Evolutionary conservation across 1,140 invertebrate genomes (phyloP).

Genomic region (Microvelia longipes): DNA sequence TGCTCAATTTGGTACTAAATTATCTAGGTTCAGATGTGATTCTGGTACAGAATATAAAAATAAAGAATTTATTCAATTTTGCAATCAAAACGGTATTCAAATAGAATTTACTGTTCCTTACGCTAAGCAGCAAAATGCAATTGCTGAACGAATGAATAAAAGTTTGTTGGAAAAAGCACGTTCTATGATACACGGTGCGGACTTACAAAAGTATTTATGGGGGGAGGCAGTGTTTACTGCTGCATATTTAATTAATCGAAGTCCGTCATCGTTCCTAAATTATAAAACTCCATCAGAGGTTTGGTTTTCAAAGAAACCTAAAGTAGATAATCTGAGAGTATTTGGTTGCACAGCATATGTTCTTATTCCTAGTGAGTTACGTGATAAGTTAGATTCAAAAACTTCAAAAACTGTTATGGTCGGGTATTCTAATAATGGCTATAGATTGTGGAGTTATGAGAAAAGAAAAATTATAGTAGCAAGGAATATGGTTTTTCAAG

Average conservation of each 20-base stretch:
- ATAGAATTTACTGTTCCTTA: not conserved
- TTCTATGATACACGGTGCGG: not conserved
- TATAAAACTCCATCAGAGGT: not conserved
- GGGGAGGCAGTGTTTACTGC: not conserved
- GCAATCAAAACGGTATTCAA: not conserved
- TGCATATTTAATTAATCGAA: not conserved
- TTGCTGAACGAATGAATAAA: not conserved
- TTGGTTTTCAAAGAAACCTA: not conserved
- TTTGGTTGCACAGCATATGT: not conserved
- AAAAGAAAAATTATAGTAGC: not conserved
- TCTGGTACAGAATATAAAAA: not conserved
- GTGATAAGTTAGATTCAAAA: not conserved
- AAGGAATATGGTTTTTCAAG: not conserved
- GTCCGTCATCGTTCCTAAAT: not conserved
- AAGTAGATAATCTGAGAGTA: not conserved
- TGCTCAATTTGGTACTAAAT: not conserved
- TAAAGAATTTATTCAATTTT: not conserved
- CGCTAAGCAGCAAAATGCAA: not conserved
- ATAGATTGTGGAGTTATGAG: not conserved
- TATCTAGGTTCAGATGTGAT: not conserved
- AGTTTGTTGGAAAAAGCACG: not conserved
- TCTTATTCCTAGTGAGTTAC: not conserved
- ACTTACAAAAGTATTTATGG: not conserved
- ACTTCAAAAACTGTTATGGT: not conserved
- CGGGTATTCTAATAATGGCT: not conserved